Conservation (phyloP, 2,113 vertebrate species). For the Phalacrocorax aristotelis region DNA sequence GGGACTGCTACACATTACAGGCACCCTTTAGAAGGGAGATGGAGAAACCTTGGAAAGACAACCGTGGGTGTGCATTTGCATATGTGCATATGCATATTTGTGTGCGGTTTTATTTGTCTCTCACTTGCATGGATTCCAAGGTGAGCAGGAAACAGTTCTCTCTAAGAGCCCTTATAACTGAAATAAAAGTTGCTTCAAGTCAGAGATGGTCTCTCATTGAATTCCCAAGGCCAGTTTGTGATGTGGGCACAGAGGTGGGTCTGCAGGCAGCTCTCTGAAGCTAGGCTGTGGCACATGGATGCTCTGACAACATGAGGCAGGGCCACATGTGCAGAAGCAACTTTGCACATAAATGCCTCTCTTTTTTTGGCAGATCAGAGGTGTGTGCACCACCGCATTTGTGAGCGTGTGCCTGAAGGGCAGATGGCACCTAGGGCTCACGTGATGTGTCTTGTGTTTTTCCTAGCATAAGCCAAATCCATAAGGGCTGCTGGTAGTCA, state of each 20-base stretch:
- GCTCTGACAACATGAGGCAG: background rate
- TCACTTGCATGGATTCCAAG: background rate
- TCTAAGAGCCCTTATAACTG: background rate
- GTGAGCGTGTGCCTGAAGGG: background rate
- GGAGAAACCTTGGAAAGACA: slow-evolving; percentile 1
- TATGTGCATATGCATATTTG: background rate
- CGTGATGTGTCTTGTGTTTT: background rate
- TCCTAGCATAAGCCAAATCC: background rate
- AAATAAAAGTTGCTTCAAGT: background rate
- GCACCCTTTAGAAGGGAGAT: background rate
- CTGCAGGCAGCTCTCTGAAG: background rate
- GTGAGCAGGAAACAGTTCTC: background rate
- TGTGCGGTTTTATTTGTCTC: background rate
- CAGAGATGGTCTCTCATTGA: background rate
- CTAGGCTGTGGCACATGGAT: background rate
- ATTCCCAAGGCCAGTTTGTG: background rate
- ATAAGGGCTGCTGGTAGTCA: background rate
- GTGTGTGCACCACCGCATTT: background rate
- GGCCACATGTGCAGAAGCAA: background rate
- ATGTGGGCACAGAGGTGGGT: background rate
- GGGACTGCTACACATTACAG: background rate
- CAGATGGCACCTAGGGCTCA: background rate
- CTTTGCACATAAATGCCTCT: background rate
- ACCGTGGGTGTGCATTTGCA: background rate
- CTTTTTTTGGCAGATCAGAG: background rate